Percentiles rank a stretch among this genome's conserved stretches.
phyloP scores from a whole-genome alignment of 2,113 vertebrate genomes.

The Sinocyclocheilus maitianheensis region DNA sequence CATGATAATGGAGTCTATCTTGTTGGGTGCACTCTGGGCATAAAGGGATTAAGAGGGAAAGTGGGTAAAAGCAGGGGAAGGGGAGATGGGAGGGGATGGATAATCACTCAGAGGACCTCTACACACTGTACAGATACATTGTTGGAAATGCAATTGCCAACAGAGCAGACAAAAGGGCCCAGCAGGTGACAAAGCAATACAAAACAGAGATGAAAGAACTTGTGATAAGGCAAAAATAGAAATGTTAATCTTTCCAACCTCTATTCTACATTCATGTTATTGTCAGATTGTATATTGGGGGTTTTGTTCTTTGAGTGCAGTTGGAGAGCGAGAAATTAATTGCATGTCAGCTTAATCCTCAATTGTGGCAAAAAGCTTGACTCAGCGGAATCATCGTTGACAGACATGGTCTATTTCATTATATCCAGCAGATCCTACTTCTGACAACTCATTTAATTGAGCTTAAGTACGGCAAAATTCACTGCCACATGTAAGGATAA shows the following conservation, averaged over 20 bases:
- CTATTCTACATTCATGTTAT: slow-evolving; percentile 1
- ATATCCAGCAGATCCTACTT: slow-evolving; percentile 39
- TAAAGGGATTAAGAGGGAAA: slow-evolving; percentile 43
- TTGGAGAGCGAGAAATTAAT: slow-evolving; percentile 71
- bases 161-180: slow-evolving; percentile 69
- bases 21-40: slow-evolving; percentile 36
- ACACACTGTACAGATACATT: slow-evolving; percentile 23
- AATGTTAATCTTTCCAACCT: slow-evolving; percentile 5
- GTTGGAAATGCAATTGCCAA: slow-evolving; percentile 72
- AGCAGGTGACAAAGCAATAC: slow-evolving; percentile 65
- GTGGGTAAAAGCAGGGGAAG: slow-evolving; percentile 38
- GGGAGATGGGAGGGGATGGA: neutral
- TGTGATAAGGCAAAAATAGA: slow-evolving; percentile 9
- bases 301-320: slow-evolving; percentile 68
- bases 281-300: slow-evolving; percentile 34
- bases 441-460: slow-evolving; percentile 10
- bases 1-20: slow-evolving; percentile 36
- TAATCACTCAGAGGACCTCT: slow-evolving; percentile 29
- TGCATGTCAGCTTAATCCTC: slow-evolving; percentile 71
- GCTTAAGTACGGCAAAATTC: slow-evolving; percentile 11
- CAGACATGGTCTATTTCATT: slow-evolving; percentile 71
- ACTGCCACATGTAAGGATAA: neutral
- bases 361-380: slow-evolving; percentile 67
- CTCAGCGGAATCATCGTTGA: slow-evolving; percentile 70
- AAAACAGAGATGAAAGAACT: slow-evolving; percentile 70